A percentile compares a stretch with the other conserved stretches of the same genome.
These are phyloP conservation scores for Mythimna vitellina DNA, from an alignment of 2,888 invertebrate species.

Conservation along the genomic window DNA sequence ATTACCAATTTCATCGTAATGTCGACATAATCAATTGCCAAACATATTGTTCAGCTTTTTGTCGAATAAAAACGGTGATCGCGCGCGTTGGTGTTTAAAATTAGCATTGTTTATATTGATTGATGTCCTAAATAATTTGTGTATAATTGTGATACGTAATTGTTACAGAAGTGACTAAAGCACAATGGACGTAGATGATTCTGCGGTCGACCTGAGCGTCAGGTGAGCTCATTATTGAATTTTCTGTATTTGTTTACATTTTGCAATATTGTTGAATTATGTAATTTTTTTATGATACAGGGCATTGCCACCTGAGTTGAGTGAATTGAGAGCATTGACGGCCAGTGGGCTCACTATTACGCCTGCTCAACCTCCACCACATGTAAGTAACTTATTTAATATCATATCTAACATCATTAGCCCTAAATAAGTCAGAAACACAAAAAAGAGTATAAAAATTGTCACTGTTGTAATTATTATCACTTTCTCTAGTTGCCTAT, in stretches of 20 bases:
- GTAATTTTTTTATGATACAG: constrained; percentile 71
- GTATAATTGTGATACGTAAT: constrained; percentile 70
- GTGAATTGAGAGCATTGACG: constrained; percentile 91
- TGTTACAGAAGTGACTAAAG: constrained; percentile 72
- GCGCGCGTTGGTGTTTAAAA: constrained; percentile 28
- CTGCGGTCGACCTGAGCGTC: constrained; percentile 96
- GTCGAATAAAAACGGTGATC: constrained; percentile 35
- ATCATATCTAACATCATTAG: background rate
- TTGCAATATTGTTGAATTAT: constrained; percentile 60
- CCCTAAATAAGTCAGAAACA: background rate
- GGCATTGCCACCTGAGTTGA: constrained; percentile 88
- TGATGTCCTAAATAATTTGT: constrained; percentile 62
- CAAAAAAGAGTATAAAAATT: background rate
- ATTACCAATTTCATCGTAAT: constrained; percentile 63
- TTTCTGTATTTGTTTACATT: constrained; percentile 56
- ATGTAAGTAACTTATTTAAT: constrained; percentile 77
- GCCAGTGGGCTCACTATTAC: constrained; percentile 92
- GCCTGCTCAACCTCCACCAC: constrained; percentile 91
- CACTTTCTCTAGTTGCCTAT: constrained; percentile 25
- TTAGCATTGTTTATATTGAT: constrained; percentile 70
- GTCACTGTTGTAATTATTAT: background rate
- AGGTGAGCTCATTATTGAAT: constrained; percentile 88
- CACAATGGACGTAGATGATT: constrained; percentile 97
- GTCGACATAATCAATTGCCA: constrained; percentile 51
- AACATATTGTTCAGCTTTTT: constrained; percentile 38